Conservation (phyloP, 2,113 vertebrate species). For the Pygoscelis adeliae region DNA sequence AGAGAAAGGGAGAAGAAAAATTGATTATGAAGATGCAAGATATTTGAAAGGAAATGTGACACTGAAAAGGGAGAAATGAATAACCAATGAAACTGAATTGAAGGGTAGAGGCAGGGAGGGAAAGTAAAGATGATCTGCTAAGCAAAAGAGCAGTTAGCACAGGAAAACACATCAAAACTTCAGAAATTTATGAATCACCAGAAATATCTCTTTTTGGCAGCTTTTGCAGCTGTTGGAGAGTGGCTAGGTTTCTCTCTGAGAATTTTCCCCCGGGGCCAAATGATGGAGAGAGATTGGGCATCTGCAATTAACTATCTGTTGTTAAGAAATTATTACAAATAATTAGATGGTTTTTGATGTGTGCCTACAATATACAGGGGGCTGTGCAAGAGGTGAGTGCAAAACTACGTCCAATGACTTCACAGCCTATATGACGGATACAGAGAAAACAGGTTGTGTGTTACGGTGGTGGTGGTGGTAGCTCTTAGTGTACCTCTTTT, state of each 20-base stretch:
- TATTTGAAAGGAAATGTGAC: background rate
- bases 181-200: background rate
- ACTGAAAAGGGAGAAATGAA: background rate
- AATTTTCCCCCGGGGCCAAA: background rate
- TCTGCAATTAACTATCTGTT: background rate
- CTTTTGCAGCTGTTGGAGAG: background rate
- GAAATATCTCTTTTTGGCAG: background rate
- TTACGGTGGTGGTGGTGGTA: background rate
- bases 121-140: background rate
- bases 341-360: background rate
- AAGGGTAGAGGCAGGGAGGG: background rate
- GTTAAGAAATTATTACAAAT: background rate
- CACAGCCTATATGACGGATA: background rate
- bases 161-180: background rate
- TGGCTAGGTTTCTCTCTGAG: background rate
- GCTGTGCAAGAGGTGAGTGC: background rate
- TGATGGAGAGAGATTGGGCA: background rate
- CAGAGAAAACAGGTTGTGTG: background rate
- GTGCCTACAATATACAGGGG: background rate
- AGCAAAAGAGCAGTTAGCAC: background rate
- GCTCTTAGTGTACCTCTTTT: background rate
- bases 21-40: background rate
- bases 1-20: background rate
- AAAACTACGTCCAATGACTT: background rate
- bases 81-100: background rate